Percentiles rank a stretch among this genome's conserved stretches.
phyloP scores from a whole-genome alignment of 92 coral and sea anemone genomes.

The Actinostola sp. region DNA sequence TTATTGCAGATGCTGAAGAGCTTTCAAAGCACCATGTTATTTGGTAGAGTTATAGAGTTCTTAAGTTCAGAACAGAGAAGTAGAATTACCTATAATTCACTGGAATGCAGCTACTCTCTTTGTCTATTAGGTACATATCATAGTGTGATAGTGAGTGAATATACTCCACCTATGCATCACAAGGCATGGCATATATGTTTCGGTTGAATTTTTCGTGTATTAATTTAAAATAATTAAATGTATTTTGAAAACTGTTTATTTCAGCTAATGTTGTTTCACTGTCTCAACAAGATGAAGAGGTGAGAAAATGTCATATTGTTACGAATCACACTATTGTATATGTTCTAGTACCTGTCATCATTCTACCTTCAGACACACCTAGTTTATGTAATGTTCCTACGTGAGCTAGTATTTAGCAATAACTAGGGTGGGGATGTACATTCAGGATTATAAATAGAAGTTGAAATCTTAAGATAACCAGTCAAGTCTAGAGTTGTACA shows the following conservation, averaged over 20 bases:
- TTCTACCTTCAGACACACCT: too few species aligned
- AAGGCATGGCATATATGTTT: too few species aligned
- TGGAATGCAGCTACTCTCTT: conserved; percentile 85
- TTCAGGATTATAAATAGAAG: too few species aligned
- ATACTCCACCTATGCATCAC: too few species aligned
- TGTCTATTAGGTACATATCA: conserved; percentile 71
- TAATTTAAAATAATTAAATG: background rate
- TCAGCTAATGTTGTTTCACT: conserved; percentile 87
- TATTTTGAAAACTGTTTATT: conserved; percentile 1
- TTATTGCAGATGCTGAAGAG: conserved; percentile 67
- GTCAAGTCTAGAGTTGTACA: too few species aligned
- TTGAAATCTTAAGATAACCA: too few species aligned
- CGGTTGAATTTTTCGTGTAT: background rate
- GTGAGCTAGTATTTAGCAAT: too few species aligned
- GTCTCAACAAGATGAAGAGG: conserved; percentile 83
- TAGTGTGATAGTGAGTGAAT: background rate
- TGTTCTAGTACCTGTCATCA: too few species aligned
- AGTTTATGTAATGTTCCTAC: too few species aligned
- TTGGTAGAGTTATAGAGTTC: conserved; percentile 65
- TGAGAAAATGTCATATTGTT: too few species aligned
- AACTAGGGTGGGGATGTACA: too few species aligned
- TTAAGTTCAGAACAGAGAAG: conserved; percentile 78
- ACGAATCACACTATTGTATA: too few species aligned
- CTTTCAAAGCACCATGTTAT: conserved; percentile 59
- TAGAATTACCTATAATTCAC: conserved; percentile 71